Conservation (phyloP, 2,113 vertebrate species). For the Corydoras maculifer region DNA sequence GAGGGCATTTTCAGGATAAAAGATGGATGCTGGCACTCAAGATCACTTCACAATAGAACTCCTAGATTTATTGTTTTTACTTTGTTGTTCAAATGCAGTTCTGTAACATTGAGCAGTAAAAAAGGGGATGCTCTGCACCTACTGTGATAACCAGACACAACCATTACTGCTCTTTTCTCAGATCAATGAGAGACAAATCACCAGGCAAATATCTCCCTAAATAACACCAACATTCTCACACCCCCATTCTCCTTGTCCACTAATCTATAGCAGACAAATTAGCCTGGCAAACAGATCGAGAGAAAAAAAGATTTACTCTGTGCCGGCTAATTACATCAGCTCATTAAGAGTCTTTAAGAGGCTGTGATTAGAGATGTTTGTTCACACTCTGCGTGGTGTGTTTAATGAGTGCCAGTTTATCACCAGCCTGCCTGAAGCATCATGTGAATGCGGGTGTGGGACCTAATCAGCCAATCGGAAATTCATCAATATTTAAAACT, state of each 20-base stretch:
- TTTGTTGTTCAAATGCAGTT: neutral
- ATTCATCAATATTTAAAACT: slow-evolving; percentile 80
- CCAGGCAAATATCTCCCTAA: slow-evolving; percentile 27
- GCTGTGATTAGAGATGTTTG: slow-evolving; percentile 72
- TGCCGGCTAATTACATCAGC: slow-evolving; percentile 80
- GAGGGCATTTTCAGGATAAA: slow-evolving; percentile 52
- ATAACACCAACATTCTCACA: slow-evolving; percentile 28
- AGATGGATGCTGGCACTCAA: slow-evolving; percentile 49
- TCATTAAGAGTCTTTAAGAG: slow-evolving; percentile 86
- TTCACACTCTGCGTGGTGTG: slow-evolving; percentile 67
- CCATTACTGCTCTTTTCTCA: slow-evolving; percentile 1
- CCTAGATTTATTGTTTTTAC: slow-evolving; percentile 54
- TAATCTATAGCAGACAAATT: slow-evolving; percentile 54
- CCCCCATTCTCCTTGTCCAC: slow-evolving; percentile 38
- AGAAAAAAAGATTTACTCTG: slow-evolving; percentile 67
- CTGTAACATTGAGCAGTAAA: neutral
- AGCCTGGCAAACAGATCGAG: slow-evolving; percentile 48
- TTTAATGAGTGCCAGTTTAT: slow-evolving; percentile 68
- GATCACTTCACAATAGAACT: slow-evolving; percentile 49
- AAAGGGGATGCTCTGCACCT: neutral
- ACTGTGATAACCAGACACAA: neutral
- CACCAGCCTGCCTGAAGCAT: slow-evolving; percentile 60
- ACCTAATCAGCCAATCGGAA: slow-evolving; percentile 74
- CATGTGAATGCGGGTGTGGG: slow-evolving; percentile 31
- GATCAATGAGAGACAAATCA: slow-evolving; percentile 56